phyloP scores from a whole-genome alignment of 1,140 invertebrate genomes.

The Drosophila eugracilis region DNA sequence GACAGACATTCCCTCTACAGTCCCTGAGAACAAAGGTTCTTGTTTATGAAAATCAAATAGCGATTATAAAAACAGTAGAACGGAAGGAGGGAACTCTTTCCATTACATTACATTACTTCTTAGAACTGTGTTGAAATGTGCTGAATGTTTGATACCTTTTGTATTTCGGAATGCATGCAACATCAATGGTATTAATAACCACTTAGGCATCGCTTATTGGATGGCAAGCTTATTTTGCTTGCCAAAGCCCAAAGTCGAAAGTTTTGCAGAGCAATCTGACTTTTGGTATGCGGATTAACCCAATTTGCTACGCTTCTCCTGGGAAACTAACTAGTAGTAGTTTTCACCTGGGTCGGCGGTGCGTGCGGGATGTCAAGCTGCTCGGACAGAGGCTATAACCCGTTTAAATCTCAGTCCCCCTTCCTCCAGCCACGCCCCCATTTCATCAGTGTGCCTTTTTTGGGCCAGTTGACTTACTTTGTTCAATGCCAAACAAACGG shows the following conservation, averaged over 20 bases:
- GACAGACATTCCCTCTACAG: no score
- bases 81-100: no score
- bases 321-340: neutral
- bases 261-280: slow-evolving; percentile 7
- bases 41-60: no score
- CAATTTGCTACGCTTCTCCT: neutral
- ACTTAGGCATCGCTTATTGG: slow-evolving; percentile 9
- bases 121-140: no score
- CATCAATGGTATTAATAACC: no score
- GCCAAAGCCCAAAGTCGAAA: neutral
- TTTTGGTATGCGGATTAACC: slow-evolving; percentile 29
- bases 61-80: no score
- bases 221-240: slow-evolving; percentile 37
- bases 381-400: slow-evolving; percentile 50
- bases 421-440: neutral
- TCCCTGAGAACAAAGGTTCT: no score
- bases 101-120: no score
- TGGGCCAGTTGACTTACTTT: slow-evolving; percentile 68
- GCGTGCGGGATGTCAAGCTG: slow-evolving; percentile 42
- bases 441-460: slow-evolving; percentile 33
- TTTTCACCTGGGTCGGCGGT: slow-evolving; percentile 35
- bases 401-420: slow-evolving; percentile 44
- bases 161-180: no score
- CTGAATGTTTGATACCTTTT: no score
- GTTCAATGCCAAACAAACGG: slow-evolving; percentile 53